These are phyloP conservation scores for Auanema freiburgensis DNA, from an alignment of 2,888 invertebrate species.

Conservation along the genomic window DNA sequence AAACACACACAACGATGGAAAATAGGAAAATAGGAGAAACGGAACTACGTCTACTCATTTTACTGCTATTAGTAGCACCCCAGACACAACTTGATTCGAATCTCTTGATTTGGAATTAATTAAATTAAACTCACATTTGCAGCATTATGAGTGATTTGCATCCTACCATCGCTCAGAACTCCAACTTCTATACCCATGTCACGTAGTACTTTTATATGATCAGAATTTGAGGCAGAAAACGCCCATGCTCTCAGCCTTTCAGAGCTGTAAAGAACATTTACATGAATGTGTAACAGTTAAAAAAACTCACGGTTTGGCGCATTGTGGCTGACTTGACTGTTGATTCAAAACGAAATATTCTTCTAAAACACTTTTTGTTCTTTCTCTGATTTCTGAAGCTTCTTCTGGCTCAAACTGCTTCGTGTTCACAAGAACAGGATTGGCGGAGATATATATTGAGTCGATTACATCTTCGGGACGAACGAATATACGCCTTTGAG, in stretches of 20 bases:
- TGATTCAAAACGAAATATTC: conserved; percentile 26
- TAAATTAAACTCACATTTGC: conserved; percentile 74
- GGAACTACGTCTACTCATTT: neutral
- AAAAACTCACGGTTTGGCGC: conserved; percentile 33
- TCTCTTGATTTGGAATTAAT: neutral
- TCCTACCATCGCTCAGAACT: conserved; percentile 83
- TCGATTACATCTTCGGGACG: conserved; percentile 27
- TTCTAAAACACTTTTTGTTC: conserved; percentile 43
- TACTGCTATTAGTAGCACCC: neutral
- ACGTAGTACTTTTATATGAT: conserved; percentile 82
- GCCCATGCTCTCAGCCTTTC: conserved; percentile 66
- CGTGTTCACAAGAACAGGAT: conserved; percentile 31
- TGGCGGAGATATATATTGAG: conserved; percentile 32
- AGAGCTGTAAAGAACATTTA: conserved; percentile 33
- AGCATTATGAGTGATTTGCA: conserved; percentile 81
- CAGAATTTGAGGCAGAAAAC: conserved; percentile 78
- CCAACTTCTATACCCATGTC: conserved; percentile 94
- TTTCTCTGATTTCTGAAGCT: conserved; percentile 34
- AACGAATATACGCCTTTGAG: conserved; percentile 27
- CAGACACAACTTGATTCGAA: neutral
- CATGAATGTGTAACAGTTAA: neutral
- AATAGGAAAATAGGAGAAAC: neutral
- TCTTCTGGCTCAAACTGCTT: conserved; percentile 32
- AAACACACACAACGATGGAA: conserved; percentile 3
- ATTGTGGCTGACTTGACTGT: conserved; percentile 10